Evolutionary conservation across 2,113 vertebrate species (phyloP).

Genomic region (Crocuta crocuta): DNA sequence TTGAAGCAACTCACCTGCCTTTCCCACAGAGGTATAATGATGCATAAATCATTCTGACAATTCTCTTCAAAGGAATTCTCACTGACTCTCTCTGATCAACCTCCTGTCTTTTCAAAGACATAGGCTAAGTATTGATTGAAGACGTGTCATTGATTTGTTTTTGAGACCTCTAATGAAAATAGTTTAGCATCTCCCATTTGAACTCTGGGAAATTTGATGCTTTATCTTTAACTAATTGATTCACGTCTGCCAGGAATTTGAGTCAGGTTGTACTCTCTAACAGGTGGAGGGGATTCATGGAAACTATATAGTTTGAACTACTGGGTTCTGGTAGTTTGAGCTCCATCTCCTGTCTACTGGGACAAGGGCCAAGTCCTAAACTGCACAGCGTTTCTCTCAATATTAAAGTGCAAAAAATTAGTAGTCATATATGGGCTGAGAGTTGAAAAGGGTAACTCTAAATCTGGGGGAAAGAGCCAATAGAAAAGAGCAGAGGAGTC

Average conservation of each 20-base stretch:
- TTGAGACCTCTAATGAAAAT: background rate
- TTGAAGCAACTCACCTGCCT: background rate
- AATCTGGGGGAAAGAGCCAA: background rate
- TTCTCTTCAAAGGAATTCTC: background rate
- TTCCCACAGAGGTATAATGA: background rate
- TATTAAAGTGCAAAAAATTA: background rate
- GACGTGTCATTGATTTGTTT: background rate
- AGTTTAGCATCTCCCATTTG: background rate
- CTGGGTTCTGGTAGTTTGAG: background rate
- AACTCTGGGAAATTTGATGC: background rate
- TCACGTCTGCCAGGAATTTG: background rate
- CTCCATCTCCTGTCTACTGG: background rate
- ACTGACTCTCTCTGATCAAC: background rate
- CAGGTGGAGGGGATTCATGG: background rate
- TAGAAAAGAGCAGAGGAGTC: background rate
- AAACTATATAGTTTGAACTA: background rate
- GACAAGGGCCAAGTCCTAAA: background rate
- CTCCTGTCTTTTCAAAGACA: background rate
- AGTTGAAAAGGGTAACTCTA: background rate
- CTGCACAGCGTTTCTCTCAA: background rate
- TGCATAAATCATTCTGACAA: background rate
- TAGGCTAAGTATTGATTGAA: background rate
- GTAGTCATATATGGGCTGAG: background rate
- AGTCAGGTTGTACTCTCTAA: background rate
- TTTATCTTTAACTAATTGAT: background rate